Percentiles rank a stretch among this genome's conserved stretches.
These are phyloP conservation scores for Zaprionus davidi DNA, from an alignment of 1,140 invertebrate genomes.

Conservation along the genomic window DNA sequence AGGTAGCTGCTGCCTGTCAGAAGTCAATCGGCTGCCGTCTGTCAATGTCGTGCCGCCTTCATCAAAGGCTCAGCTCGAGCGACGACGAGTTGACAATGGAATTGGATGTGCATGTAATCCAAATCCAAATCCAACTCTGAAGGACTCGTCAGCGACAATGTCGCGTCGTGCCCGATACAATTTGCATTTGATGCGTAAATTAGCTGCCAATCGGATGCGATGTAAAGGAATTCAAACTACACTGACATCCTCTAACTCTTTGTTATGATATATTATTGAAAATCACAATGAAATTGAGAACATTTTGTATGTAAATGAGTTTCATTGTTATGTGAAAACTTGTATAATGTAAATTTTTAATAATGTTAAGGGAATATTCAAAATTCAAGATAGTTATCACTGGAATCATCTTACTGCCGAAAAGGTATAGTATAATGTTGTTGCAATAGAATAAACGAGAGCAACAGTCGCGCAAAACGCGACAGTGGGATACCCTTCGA, in stretches of 20 bases:
- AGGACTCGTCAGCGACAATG: conserved; percentile 24
- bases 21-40: conserved; percentile 69
- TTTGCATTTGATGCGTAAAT: conserved; percentile 71
- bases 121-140: conserved; percentile 7
- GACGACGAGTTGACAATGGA: conserved; percentile 60
- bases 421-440: too few relatives aligned
- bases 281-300: not conserved
- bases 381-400: too few relatives aligned
- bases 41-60: conserved; percentile 80
- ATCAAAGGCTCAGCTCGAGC: conserved; percentile 68
- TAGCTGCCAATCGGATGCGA: conserved; percentile 37
- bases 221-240: not conserved
- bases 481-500: too few relatives aligned
- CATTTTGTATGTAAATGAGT: not conserved
- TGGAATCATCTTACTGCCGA: too few relatives aligned
- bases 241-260: not conserved
- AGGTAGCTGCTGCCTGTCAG: conserved; percentile 17
- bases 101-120: conserved; percentile 35
- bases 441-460: too few relatives aligned
- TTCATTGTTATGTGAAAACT: not conserved
- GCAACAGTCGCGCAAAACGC: too few relatives aligned
- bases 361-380: not conserved
- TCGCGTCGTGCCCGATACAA: conserved; percentile 23
- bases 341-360: not conserved
- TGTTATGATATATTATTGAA: not conserved